Evolutionary conservation across 2,888 invertebrate species (phyloP).

Genomic region (Timandra comae): DNA sequence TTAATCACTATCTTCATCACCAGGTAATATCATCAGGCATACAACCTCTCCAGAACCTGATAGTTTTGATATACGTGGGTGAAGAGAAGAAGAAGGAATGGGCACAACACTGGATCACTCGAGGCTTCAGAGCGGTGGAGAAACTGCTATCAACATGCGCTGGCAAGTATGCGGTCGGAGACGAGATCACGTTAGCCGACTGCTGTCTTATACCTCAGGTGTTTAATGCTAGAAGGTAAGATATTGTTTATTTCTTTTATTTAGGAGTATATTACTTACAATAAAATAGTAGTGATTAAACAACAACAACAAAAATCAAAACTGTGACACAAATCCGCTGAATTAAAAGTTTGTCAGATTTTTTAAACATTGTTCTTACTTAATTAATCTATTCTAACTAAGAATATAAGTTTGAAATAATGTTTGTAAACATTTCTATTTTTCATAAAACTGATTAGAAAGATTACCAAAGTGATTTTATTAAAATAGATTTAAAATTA

Average conservation of each 20-base stretch:
- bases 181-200: conserved; percentile 95
- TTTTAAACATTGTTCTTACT: neutral
- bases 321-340: too few species aligned
- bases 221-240: conserved; percentile 91
- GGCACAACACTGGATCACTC: conserved; percentile 94
- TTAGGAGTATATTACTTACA: too few species aligned
- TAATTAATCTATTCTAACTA: too few species aligned
- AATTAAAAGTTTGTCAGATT: neutral
- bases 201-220: conserved; percentile 97
- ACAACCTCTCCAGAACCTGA: conserved; percentile 96
- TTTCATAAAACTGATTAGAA: too few species aligned
- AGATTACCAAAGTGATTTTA: too few species aligned
- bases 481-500: too few species aligned
- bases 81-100: conserved; percentile 94
- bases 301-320: too few species aligned
- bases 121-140: conserved; percentile 94
- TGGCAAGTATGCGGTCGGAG: conserved; percentile 95
- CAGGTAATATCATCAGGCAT: conserved; percentile 92
- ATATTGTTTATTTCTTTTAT: neutral
- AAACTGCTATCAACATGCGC: conserved; percentile 88
- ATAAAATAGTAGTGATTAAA: too few species aligned
- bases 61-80: conserved; percentile 90
- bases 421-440: too few species aligned
- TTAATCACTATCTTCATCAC: too few species aligned
- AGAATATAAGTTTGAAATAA: too few species aligned